phyloP scores from a whole-genome alignment of 2,888 invertebrate species.

The Agonopterix arenella region DNA sequence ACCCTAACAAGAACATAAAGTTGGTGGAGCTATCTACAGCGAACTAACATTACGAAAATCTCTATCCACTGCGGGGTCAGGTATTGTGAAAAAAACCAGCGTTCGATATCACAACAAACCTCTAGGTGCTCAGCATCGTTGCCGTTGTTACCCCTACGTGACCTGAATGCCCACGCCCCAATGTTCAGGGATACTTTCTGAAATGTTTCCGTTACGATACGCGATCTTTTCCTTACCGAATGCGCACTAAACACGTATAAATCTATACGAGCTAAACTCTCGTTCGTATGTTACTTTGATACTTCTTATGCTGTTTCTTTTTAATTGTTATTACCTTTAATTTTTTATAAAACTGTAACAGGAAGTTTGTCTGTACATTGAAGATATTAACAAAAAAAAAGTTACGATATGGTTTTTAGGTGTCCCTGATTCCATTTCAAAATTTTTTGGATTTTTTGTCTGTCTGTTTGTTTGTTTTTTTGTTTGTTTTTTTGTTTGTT shows the following conservation, averaged over 20 bases:
- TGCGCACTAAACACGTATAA: constrained; percentile 61
- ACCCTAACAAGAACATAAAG: constrained; percentile 45
- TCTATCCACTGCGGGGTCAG: constrained; percentile 56
- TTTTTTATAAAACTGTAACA: too few relatives aligned
- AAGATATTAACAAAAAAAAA: too few relatives aligned
- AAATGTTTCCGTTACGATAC: constrained; percentile 69
- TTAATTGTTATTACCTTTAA: too few relatives aligned
- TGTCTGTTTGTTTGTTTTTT: too few relatives aligned
- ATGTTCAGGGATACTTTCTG: constrained; percentile 26
- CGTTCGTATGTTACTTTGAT: too few relatives aligned
- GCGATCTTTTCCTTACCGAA: constrained; percentile 62
- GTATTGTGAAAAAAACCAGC: constrained; percentile 64
- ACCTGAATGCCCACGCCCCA: constrained; percentile 51
- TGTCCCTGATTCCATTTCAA: too few relatives aligned
- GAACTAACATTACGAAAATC: constrained; percentile 42
- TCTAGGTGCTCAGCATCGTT: constrained; percentile 58
- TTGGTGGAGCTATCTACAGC: constrained; percentile 33
- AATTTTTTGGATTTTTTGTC: too few relatives aligned
- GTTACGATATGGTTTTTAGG: too few relatives aligned
- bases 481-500: too few relatives aligned
- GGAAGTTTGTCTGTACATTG: too few relatives aligned
- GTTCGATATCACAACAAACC: constrained; percentile 71
- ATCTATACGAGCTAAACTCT: constrained; percentile 36
- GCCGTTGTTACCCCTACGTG: constrained; percentile 66
- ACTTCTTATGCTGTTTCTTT: too few relatives aligned